Conservation (phyloP, 2,888 invertebrate species). For the Scotopteryx bipunctaria region DNA sequence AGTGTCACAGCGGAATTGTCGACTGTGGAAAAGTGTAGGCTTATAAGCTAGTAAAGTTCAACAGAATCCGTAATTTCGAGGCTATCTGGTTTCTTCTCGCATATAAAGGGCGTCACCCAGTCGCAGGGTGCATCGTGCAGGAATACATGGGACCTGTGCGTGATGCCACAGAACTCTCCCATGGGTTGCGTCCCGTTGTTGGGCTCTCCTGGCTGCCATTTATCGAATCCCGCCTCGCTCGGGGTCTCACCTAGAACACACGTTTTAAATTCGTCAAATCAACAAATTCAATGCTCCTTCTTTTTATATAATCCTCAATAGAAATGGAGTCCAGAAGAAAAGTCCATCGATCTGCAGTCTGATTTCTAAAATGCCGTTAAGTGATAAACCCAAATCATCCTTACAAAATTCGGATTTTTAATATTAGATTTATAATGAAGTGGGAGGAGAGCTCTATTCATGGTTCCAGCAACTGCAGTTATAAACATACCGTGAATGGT, state of each 20-base stretch:
- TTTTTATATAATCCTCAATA: not conserved
- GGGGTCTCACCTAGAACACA: constrained; percentile 42
- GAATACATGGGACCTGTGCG: constrained; percentile 34
- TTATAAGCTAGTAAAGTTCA: not conserved
- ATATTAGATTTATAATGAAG: not conserved
- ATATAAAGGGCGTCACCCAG: constrained; percentile 21
- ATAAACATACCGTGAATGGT: constrained; percentile 50
- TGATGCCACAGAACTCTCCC: constrained; percentile 45
- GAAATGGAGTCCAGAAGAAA: too few relatives aligned
- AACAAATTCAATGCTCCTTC: too few relatives aligned
- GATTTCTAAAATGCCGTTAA: too few relatives aligned
- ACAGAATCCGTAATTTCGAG: not conserved
- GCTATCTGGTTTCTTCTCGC: constrained; percentile 21
- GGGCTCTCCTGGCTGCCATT: constrained; percentile 18
- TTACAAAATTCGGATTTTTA: too few relatives aligned
- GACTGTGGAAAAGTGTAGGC: not conserved
- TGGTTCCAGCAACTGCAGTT: not conserved
- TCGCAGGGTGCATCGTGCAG: constrained; percentile 23
- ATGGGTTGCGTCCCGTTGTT: constrained; percentile 15
- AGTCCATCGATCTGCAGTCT: too few relatives aligned
- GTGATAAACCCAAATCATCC: too few relatives aligned
- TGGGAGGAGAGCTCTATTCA: not conserved
- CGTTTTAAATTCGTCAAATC: too few relatives aligned
- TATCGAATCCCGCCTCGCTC: constrained; percentile 11
- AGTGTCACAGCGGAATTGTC: not conserved